A percentile compares a stretch with the other conserved stretches of the same genome.
These are phyloP conservation scores for Porites australiensis DNA, from an alignment of 64 coral and sea anemone genomes.

Conservation along the genomic window DNA sequence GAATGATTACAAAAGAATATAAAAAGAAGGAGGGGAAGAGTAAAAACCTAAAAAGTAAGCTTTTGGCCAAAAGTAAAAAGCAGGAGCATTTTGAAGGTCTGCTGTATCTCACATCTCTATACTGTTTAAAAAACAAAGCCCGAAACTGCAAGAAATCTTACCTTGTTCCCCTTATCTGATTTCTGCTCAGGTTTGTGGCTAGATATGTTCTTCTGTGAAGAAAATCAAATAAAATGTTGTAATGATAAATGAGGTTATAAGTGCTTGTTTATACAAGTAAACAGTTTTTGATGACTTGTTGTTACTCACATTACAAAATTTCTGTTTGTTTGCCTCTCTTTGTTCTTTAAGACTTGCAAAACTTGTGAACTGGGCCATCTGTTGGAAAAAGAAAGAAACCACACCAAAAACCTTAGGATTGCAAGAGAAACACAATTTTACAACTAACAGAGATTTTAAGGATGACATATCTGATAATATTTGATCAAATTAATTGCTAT, in stretches of 20 bases:
- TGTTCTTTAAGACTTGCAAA: conserved; percentile 36
- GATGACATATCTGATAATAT: not conserved
- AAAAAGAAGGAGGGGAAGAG: too few species aligned
- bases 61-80: too few species aligned
- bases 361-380: conserved; percentile 41
- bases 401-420: not conserved
- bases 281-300: not conserved
- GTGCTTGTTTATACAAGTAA: too few species aligned
- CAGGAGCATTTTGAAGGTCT: too few species aligned
- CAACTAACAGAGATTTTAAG: not conserved
- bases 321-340: conserved; percentile 28
- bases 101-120: too few species aligned
- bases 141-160: not conserved
- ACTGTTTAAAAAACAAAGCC: too few species aligned
- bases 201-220: conserved; percentile 5
- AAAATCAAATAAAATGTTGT: not conserved
- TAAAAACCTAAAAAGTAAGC: too few species aligned
- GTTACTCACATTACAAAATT: conserved; percentile 22
- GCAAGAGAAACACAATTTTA: not conserved
- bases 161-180: not conserved
- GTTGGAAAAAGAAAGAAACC: not conserved
- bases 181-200: conserved; percentile 16
- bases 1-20: too few species aligned
- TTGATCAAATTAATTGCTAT: too few species aligned
- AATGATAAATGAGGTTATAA: too few species aligned